Evolutionary conservation across 2,113 vertebrate species (phyloP).

Genomic region (Lepus timidus): DNA sequence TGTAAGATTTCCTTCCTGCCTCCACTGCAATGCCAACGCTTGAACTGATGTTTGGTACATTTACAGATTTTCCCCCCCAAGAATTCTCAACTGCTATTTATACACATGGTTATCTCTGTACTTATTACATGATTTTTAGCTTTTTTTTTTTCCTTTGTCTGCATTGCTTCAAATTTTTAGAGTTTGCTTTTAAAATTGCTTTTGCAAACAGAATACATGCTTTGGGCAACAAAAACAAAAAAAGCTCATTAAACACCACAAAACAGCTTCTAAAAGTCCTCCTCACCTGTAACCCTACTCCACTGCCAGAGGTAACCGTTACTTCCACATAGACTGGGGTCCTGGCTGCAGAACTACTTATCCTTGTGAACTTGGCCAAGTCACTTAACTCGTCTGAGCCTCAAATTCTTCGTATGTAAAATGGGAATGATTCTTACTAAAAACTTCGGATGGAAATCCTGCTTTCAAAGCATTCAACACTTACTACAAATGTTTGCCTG

Average conservation of each 20-base stretch:
- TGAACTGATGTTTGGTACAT: neutral
- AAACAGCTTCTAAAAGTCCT: neutral
- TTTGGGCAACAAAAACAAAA: conserved; percentile 41
- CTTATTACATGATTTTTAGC: neutral
- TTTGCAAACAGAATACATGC: neutral
- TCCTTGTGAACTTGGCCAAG: neutral
- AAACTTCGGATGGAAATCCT: neutral
- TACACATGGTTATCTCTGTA: neutral
- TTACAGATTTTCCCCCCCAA: neutral
- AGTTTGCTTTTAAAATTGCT: neutral
- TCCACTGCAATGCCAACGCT: neutral
- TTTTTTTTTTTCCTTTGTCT: conserved; percentile 1
- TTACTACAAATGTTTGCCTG: neutral
- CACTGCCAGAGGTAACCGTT: neutral
- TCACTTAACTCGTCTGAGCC: neutral
- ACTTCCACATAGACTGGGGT: neutral
- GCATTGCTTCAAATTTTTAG: neutral
- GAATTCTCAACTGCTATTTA: conserved; percentile 7
- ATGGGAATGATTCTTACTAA: neutral
- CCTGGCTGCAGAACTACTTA: neutral
- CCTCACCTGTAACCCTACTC: neutral
- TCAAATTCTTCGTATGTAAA: conserved; percentile 8
- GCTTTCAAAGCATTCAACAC: neutral
- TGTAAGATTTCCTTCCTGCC: neutral
- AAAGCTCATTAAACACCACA: neutral